Percentiles rank a stretch among this genome's conserved stretches.
phyloP scores from a whole-genome alignment of 2,797 vertebrate genomes.

The Halcyon chelicuti region DNA sequence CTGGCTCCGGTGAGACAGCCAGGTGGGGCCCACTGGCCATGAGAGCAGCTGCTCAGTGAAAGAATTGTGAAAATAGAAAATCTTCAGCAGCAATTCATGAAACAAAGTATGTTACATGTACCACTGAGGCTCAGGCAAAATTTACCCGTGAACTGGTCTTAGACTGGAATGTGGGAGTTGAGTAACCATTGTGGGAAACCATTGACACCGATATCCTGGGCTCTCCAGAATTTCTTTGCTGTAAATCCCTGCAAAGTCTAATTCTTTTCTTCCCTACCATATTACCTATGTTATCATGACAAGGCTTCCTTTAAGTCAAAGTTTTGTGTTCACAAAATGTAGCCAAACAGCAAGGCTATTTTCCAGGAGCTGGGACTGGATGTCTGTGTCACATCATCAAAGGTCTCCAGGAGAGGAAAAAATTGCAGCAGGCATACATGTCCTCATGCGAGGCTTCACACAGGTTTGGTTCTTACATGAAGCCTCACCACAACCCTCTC shows the following conservation, averaged over 20 bases:
- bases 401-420: neutral
- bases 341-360: neutral
- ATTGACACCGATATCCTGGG: neutral
- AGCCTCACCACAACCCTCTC: neutral
- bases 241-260: neutral
- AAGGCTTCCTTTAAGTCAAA: neutral
- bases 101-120: accelerated
- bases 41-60: neutral
- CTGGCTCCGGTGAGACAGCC: neutral
- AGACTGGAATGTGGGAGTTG: neutral
- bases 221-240: neutral
- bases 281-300: neutral
- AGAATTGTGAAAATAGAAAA: neutral
- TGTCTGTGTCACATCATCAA: neutral
- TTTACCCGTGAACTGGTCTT: neutral
- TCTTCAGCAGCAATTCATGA: neutral
- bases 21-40: neutral
- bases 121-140: neutral
- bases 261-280: neutral
- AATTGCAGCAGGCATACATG: neutral
- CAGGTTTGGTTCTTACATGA: neutral
- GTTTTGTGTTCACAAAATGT: neutral
- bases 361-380: neutral
- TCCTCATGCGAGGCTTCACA: neutral
- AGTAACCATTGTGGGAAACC: neutral